These are phyloP conservation scores for Campoplex capitator DNA, from an alignment of 2,888 invertebrate species.

Conservation along the genomic window DNA sequence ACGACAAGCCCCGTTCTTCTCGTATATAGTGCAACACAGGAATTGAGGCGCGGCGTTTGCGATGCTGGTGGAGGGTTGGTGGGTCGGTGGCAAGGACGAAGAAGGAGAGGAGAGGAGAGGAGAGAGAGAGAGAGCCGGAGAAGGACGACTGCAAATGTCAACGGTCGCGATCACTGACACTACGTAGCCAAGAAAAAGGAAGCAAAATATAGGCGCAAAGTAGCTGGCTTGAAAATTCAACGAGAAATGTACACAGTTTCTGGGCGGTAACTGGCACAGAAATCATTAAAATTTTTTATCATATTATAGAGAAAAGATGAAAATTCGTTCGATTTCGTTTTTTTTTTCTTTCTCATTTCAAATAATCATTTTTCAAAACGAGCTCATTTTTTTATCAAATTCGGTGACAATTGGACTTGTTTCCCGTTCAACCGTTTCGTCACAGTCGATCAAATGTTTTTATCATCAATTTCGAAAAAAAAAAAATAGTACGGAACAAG, in stretches of 20 bases:
- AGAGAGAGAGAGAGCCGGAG: slow-evolving; percentile 60
- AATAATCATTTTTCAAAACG: background rate
- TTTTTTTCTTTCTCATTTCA: background rate
- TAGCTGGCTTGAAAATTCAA: slow-evolving; percentile 45
- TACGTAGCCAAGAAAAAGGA: slow-evolving; percentile 51
- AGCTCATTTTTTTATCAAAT: background rate
- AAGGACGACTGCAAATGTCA: slow-evolving; percentile 69
- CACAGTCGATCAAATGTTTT: background rate
- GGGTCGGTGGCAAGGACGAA: slow-evolving; percentile 62
- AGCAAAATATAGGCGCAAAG: slow-evolving; percentile 38
- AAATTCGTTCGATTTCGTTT: background rate
- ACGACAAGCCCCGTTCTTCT: slow-evolving; percentile 52
- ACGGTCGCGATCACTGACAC: slow-evolving; percentile 70
- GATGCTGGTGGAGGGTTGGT: slow-evolving; percentile 57
- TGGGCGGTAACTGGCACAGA: slow-evolving; percentile 53
- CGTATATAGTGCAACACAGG: slow-evolving; percentile 62
- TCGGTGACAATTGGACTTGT: background rate
- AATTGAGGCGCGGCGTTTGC: slow-evolving; percentile 62
- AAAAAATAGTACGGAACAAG: background rate
- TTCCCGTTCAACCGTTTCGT: background rate
- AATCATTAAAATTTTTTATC: slow-evolving; percentile 10
- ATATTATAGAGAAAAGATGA: background rate
- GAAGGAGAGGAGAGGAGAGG: slow-evolving; percentile 65
- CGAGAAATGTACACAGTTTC: slow-evolving; percentile 59
- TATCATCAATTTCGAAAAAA: too few species aligned